A percentile compares a stretch with the other conserved stretches of the same genome.
Conservation (phyloP, 2,113 vertebrate genomes). For the Monopterus albus region DNA sequence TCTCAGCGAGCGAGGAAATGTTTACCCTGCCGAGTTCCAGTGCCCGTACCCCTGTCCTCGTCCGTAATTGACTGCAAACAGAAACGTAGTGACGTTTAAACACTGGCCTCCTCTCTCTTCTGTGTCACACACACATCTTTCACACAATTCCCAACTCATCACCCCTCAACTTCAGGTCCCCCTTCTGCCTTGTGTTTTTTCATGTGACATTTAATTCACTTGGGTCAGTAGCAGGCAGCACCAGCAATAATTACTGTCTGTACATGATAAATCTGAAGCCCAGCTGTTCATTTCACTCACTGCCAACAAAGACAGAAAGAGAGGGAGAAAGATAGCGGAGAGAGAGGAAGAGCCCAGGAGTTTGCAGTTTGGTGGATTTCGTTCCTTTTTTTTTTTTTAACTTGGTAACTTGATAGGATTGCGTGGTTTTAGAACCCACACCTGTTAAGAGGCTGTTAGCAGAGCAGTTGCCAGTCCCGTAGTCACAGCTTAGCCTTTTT, state of each 20-base stretch:
- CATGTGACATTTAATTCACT: slow-evolving; percentile 80
- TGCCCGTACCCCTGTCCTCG: slow-evolving; percentile 78
- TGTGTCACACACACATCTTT: slow-evolving; percentile 39
- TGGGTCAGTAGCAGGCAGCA: slow-evolving; percentile 87
- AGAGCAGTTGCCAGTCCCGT: slow-evolving; percentile 83
- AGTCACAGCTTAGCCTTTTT: slow-evolving; percentile 75
- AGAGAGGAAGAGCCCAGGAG: slow-evolving; percentile 58
- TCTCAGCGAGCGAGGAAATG: slow-evolving; percentile 65
- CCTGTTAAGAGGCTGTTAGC: slow-evolving; percentile 87
- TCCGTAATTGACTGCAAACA: slow-evolving; percentile 85
- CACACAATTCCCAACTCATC: slow-evolving; percentile 22
- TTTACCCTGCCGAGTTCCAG: slow-evolving; percentile 76
- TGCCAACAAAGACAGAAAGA: slow-evolving; percentile 71
- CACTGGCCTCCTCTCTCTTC: slow-evolving; percentile 67
- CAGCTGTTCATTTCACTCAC: slow-evolving; percentile 87
- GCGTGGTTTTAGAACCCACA: slow-evolving; percentile 83
- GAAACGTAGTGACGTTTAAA: slow-evolving; percentile 77
- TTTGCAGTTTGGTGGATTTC: slow-evolving; percentile 83
- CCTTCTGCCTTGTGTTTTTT: slow-evolving; percentile 67
- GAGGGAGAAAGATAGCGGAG: slow-evolving; percentile 43
- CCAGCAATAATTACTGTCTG: slow-evolving; percentile 87
- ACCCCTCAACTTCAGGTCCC: slow-evolving; percentile 64
- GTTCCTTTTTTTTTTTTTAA: slow-evolving; percentile 65
- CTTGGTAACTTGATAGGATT: slow-evolving; percentile 86
- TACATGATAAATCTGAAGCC: slow-evolving; percentile 86